A percentile compares a stretch with the other conserved stretches of the same genome.
These are phyloP conservation scores for Plagiodera versicolora DNA, from an alignment of 2,888 invertebrate species.

Conservation along the genomic window DNA sequence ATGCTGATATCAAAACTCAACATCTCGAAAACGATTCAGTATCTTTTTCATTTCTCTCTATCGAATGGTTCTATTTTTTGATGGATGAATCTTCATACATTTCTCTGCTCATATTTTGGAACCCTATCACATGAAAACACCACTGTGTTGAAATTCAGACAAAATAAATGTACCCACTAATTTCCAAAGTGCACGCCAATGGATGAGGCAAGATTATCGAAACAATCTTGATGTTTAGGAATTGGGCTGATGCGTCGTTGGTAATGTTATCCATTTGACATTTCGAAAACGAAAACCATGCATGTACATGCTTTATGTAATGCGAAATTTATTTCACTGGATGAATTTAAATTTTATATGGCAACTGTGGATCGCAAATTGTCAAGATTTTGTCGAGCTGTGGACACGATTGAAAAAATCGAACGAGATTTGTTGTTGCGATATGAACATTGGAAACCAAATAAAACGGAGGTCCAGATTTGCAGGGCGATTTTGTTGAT, in stretches of 20 bases:
- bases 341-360: conserved; percentile 12
- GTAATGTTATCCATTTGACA: conserved; percentile 22
- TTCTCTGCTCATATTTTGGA: too few species aligned
- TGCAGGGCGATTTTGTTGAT: neutral
- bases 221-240: conserved; percentile 27
- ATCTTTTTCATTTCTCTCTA: too few species aligned
- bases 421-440: neutral
- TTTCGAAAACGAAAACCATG: conserved; percentile 15
- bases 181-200: conserved; percentile 6
- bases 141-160: too few species aligned
- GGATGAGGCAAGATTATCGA: conserved; percentile 29
- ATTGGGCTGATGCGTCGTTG: conserved; percentile 20
- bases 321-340: conserved; percentile 15
- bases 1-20: too few species aligned
- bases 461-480: neutral
- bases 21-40: too few species aligned
- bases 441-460: neutral
- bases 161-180: neutral
- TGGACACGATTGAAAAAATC: neutral
- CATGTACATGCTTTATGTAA: conserved; percentile 20
- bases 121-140: too few species aligned
- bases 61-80: too few species aligned
- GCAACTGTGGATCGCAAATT: neutral
- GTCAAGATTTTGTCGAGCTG: neutral
- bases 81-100: too few species aligned